Conservation (phyloP, 2,888 invertebrate species). For the Hyppa rectilinea region DNA sequence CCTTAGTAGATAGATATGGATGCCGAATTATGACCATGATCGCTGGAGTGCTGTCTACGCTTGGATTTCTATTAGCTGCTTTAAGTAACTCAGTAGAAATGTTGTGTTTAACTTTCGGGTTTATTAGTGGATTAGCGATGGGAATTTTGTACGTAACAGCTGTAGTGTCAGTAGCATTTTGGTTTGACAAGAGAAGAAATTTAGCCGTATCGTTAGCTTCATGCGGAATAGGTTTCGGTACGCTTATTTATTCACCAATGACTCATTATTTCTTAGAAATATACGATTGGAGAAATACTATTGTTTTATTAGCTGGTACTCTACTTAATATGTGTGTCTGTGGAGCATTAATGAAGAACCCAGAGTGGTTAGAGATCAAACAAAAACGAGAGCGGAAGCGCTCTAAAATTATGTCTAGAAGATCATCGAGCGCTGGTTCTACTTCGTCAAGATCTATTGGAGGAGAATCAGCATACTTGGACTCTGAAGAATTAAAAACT, state of each 20-base stretch:
- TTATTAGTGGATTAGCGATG: conserved; percentile 95
- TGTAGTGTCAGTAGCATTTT: conserved; percentile 97
- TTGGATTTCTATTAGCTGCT: conserved; percentile 94
- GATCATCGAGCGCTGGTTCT: conserved; percentile 88
- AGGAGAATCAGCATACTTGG: conserved; percentile 89
- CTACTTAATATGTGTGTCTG: conserved; percentile 96
- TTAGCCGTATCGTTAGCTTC: conserved; percentile 96
- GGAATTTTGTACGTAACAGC: conserved; percentile 96
- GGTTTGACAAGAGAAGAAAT: conserved; percentile 96
- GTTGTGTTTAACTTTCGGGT: conserved; percentile 95
- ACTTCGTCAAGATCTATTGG: conserved; percentile 87
- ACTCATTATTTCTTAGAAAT: conserved; percentile 93
- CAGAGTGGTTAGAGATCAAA: conserved; percentile 94
- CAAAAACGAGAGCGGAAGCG: conserved; percentile 89
- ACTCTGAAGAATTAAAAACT: conserved; percentile 92
- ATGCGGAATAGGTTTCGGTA: conserved; percentile 97
- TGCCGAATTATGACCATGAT: conserved; percentile 94
- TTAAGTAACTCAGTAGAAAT: conserved; percentile 93
- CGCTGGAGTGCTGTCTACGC: conserved; percentile 93
- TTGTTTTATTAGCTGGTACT: conserved; percentile 94
- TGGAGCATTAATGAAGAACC: conserved; percentile 96
- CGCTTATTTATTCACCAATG: conserved; percentile 96
- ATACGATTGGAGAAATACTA: conserved; percentile 95
- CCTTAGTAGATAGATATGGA: conserved; percentile 95
- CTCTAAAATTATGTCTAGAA: conserved; percentile 82